Base-by-base conservation (phyloP, 2,888 invertebrate species). In the Catocala fraxini region DNA sequence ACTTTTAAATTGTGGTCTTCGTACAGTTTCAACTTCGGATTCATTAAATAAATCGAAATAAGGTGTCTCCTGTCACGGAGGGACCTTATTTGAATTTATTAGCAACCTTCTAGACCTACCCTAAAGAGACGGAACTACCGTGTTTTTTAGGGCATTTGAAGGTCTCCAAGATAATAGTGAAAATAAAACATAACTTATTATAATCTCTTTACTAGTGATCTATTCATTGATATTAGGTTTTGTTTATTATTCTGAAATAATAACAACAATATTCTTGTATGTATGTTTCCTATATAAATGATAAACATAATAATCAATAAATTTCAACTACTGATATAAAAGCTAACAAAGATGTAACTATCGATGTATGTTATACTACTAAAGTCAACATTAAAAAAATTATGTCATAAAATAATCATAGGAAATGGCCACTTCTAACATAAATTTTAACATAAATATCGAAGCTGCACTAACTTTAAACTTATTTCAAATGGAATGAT, bases 381-480 rank as follows among this genome's bases (percentile, higher is more conserved):
- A 70, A 56, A 52, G 10, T 59, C 55, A 73, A 70, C 62, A 68
- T 63, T 63, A 66, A 65, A 70, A 10, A 59, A 61, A 61, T 45
- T 52, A 67, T 63, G 54, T 74, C 56, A 67, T 65, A 70, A 63
- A 69, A 65, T 71, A 68, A 65, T 70, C 60, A 66, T 70, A 71
- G 63, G 62, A 73, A 78, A 82, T 82, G 81, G 75, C 76, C 77
- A 75, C 78, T 75, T 77, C 70, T 64, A 56, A 71, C 53, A 71
- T 70, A 51, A 43, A 54, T 60, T 65, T 65, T 55, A 60, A 69
- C 57, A 75, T 65, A 65, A 77, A 68, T 61, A 68, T 77, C 45
- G 66, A 78, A 80, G 75, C 68, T 78, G 71, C 71, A 69, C 68
- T 72, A 65, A 68, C 56, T 62, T 69, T 66, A 68, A 65, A 73